These are phyloP conservation scores for Drosophila bipectinata DNA, from an alignment of 1,140 invertebrate species.

Conservation along the genomic window DNA sequence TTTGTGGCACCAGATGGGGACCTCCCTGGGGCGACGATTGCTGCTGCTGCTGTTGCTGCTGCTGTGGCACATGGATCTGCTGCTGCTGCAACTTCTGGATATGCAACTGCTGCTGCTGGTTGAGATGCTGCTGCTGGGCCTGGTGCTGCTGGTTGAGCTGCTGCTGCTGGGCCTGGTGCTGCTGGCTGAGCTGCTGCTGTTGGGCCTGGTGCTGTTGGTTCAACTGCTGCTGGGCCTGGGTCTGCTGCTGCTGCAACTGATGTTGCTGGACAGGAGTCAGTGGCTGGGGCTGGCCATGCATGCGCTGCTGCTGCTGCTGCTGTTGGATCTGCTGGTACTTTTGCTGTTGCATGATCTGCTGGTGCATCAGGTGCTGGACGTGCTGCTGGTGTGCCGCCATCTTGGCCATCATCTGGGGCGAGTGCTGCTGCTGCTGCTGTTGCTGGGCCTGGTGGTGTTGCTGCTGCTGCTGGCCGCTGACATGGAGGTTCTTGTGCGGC, in stretches of 20 bases:
- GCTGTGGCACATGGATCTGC: conserved; percentile 24
- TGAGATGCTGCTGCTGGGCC: conserved; percentile 40
- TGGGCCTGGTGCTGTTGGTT: conserved; percentile 25
- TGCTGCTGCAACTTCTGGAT: conserved; percentile 37
- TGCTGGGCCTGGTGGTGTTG: conserved; percentile 50
- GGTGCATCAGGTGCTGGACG: conserved; percentile 61
- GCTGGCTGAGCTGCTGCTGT: conserved; percentile 18
- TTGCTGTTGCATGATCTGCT: conserved; percentile 54
- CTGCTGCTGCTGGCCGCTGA: conserved; percentile 56
- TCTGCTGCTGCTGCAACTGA: conserved; percentile 47
- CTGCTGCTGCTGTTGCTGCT: conserved; percentile 23
- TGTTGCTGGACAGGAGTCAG: conserved; percentile 13
- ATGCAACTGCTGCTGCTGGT: conserved; percentile 36
- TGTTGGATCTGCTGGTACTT: conserved; percentile 36
- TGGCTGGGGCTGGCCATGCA: conserved; percentile 33
- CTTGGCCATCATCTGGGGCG: conserved; percentile 63
- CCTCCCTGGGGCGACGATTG: conserved; percentile 21
- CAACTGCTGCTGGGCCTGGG: conserved; percentile 37
- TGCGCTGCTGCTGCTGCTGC: conserved; percentile 39
- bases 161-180: conserved; percentile 34
- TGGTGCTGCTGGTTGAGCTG: conserved; percentile 24
- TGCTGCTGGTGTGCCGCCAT: conserved; percentile 65
- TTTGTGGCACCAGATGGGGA: conserved; percentile 25
- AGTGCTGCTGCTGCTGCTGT: conserved; percentile 35
- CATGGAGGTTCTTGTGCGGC: conserved; percentile 61